Conservation (phyloP, 2,888 invertebrate species). For the Drosophila atroscutellata region DNA sequence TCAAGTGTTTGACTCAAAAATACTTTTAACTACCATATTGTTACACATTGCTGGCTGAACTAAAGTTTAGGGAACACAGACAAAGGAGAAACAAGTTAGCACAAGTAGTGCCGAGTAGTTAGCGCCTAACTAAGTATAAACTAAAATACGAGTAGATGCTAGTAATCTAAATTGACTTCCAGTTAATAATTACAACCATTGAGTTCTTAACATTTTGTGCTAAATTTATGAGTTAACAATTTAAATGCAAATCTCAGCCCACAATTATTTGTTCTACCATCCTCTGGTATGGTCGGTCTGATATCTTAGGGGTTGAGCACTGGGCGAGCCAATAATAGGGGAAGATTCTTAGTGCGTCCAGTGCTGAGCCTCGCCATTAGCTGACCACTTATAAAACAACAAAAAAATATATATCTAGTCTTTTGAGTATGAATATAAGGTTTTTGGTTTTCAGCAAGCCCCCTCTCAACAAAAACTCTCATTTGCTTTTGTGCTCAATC, state of each 20-base stretch:
- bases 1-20: constrained; percentile 36
- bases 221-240: constrained; percentile 29
- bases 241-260: constrained; percentile 4
- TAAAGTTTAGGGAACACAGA: constrained; percentile 63
- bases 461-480: constrained; percentile 59
- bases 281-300: constrained; percentile 8
- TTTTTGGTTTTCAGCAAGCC: constrained; percentile 49
- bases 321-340: constrained; percentile 81
- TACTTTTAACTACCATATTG: constrained; percentile 49
- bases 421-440: constrained; percentile 47
- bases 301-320: constrained; percentile 39
- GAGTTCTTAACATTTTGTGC: constrained; percentile 34
- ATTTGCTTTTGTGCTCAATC: constrained; percentile 85
- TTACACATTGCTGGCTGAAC: constrained; percentile 58
- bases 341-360: constrained; percentile 81
- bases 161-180: constrained; percentile 70
- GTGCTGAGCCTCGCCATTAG: constrained; percentile 39
- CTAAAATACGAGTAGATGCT: constrained; percentile 44
- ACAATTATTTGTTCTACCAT: constrained; percentile 8
- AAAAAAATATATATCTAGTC: constrained; percentile 15
- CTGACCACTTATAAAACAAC: constrained; percentile 5
- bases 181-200: constrained; percentile 30
- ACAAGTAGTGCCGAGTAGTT: constrained; percentile 41
- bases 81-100: constrained; percentile 34
- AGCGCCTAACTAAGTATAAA: constrained; percentile 37